Percentiles rank a stretch among this genome's conserved stretches.
Evolutionary conservation across 2,113 vertebrate species (phyloP).

Genomic region (Dipodomys spectabilis): DNA sequence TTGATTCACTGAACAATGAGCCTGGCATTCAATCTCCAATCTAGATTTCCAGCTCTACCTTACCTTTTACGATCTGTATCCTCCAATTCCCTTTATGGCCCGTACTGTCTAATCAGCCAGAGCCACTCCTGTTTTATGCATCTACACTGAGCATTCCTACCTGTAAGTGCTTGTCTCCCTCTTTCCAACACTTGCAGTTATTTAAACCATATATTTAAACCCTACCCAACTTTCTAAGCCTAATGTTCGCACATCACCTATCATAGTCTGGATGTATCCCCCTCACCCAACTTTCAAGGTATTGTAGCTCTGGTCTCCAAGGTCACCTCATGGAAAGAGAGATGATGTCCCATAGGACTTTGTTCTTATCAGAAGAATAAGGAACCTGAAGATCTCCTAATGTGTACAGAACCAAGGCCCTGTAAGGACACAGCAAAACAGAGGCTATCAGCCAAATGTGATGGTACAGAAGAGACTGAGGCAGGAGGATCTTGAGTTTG

Average conservation of each 20-base stretch:
- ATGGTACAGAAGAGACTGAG: no score
- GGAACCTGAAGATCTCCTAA: neutral
- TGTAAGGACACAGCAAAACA: neutral
- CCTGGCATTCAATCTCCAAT: neutral
- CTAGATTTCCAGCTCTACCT: constrained; percentile 28
- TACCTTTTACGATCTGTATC: constrained; percentile 12
- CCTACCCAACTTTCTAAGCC: neutral
- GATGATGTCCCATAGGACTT: neutral
- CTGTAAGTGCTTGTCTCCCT: neutral
- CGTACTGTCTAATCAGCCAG: neutral
- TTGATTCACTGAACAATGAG: constrained; percentile 47
- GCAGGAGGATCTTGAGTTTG: no score
- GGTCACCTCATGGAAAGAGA: neutral
- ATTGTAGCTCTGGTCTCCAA: neutral
- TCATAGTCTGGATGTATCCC: neutral
- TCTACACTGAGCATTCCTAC: neutral
- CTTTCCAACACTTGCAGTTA: neutral
- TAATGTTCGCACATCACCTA: neutral
- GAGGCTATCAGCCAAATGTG: neutral
- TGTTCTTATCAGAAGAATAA: neutral
- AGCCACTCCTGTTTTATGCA: constrained; percentile 25
- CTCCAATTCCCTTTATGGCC: neutral
- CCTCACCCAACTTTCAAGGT: neutral
- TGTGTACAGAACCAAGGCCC: neutral
- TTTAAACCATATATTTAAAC: neutral